A percentile compares a stretch with the other conserved stretches of the same genome.
Evolutionary conservation across 2,888 invertebrate species (phyloP).

Genomic region (Cryptocephalus primarius): DNA sequence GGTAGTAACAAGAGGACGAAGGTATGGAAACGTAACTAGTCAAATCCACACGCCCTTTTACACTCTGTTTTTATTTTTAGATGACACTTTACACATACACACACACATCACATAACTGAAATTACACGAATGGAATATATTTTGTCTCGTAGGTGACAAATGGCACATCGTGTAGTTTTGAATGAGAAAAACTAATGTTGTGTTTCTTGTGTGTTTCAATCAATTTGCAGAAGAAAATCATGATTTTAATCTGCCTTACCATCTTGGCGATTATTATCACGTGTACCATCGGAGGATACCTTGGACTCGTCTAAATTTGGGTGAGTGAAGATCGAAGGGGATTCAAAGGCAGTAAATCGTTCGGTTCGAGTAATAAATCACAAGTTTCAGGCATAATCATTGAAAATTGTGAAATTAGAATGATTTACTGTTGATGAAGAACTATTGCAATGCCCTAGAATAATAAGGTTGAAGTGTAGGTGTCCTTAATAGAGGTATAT

Average conservation of each 20-base stretch:
- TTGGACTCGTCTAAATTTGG: conserved; percentile 40
- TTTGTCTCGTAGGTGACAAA: conserved; percentile 19
- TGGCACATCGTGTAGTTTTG: conserved; percentile 22
- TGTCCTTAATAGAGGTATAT: too few relatives aligned
- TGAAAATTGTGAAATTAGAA: too few relatives aligned
- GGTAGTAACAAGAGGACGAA: too few relatives aligned
- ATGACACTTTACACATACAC: background rate
- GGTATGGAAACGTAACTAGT: too few relatives aligned
- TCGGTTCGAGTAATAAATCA: too few relatives aligned
- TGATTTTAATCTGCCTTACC: conserved; percentile 84
- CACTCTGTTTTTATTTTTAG: too few relatives aligned
- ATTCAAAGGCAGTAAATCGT: too few relatives aligned
- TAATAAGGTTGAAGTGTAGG: too few relatives aligned
- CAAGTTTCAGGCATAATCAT: too few relatives aligned
- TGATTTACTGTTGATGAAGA: too few relatives aligned
- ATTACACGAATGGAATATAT: background rate
- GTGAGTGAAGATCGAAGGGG: conserved; percentile 1
- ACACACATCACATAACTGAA: background rate
- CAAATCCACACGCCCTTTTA: too few relatives aligned
- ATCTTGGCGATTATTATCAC: conserved; percentile 72
- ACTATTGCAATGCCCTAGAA: too few relatives aligned
- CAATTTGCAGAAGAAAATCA: conserved; percentile 75
- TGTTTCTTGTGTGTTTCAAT: conserved; percentile 17
- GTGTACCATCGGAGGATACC: conserved; percentile 55
- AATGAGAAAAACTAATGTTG: conserved; percentile 7